Evolutionary conservation across 2,888 invertebrate genomes (phyloP).

Genomic region (Agrotis puta): DNA sequence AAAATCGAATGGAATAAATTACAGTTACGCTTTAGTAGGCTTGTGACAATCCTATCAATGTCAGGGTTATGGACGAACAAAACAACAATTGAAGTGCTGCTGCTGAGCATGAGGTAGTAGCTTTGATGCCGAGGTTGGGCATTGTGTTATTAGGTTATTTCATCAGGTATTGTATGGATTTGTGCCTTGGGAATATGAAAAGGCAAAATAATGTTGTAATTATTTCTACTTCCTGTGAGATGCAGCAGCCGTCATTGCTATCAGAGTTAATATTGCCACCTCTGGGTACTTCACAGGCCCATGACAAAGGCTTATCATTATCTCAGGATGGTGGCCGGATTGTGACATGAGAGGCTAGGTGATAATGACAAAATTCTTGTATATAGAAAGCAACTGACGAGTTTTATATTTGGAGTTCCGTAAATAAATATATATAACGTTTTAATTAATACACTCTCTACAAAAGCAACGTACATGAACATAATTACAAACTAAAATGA

Average conservation of each 20-base stretch:
- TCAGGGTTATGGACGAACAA: not conserved
- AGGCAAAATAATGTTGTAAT: too few relatives aligned
- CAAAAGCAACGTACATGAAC: not conserved
- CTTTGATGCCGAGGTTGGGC: not conserved
- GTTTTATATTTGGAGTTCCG: not conserved
- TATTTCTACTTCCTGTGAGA: too few relatives aligned
- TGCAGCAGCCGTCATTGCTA: too few relatives aligned
- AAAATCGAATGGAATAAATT: conserved; percentile 7
- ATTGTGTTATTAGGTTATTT: not conserved
- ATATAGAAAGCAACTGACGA: not conserved
- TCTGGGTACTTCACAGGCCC: too few relatives aligned
- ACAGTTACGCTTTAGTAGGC: not conserved
- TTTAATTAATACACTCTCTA: not conserved
- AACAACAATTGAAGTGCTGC: not conserved
- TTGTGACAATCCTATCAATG: not conserved
- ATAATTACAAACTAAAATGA: conserved; percentile 6
- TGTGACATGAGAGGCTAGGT: too few relatives aligned
- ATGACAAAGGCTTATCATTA: too few relatives aligned
- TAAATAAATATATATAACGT: not conserved
- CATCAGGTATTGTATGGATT: not conserved
- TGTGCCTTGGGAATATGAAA: too few relatives aligned
- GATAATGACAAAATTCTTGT: not conserved
- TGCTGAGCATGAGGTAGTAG: not conserved
- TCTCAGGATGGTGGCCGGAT: too few relatives aligned
- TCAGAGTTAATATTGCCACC: too few relatives aligned